Conservation (phyloP, 2,888 invertebrate genomes). For the Athetis lepigone region DNA sequence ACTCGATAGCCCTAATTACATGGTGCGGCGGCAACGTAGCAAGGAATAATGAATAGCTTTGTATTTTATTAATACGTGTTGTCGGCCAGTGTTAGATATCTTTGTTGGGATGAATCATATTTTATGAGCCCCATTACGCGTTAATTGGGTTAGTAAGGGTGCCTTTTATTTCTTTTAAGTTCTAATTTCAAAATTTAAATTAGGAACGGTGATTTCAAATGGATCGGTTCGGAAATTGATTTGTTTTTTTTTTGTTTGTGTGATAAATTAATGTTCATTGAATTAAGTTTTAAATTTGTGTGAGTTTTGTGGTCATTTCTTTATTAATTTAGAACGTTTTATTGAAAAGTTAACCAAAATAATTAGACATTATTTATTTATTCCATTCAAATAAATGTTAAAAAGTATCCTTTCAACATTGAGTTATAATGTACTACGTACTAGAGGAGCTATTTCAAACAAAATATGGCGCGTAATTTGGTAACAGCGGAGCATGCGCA, state of each 20-base stretch:
- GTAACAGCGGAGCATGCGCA: too few relatives aligned
- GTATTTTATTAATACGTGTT: constrained; percentile 85
- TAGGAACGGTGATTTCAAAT: constrained; percentile 49
- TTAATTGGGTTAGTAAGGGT: constrained; percentile 78
- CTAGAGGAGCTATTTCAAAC: too few relatives aligned
- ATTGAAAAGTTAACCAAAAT: constrained; percentile 9
- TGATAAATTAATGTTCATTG: constrained; percentile 25
- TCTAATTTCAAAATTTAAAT: constrained; percentile 57
- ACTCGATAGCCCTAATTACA: constrained; percentile 86
- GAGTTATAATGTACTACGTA: too few relatives aligned
- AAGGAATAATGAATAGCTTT: constrained; percentile 83
- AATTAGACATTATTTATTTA: neutral
- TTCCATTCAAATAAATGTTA: neutral
- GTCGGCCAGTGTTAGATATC: constrained; percentile 81
- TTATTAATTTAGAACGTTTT: constrained; percentile 4
- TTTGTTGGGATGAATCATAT: constrained; percentile 82
- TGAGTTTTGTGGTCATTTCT: constrained; percentile 7
- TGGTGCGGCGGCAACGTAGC: constrained; percentile 75
- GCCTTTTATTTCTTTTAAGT: constrained; percentile 49
- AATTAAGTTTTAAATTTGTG: constrained; percentile 20
- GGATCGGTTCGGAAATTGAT: constrained; percentile 38
- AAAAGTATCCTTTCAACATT: neutral
- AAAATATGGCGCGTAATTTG: too few relatives aligned
- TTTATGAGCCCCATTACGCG: constrained; percentile 79
- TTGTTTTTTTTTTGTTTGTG: constrained; percentile 19